Percentiles rank a stretch among this genome's conserved stretches.
Evolutionary conservation across 92 coral and sea anemone species (phyloP).

Genomic region (Chrysogorgia sp.): DNA sequence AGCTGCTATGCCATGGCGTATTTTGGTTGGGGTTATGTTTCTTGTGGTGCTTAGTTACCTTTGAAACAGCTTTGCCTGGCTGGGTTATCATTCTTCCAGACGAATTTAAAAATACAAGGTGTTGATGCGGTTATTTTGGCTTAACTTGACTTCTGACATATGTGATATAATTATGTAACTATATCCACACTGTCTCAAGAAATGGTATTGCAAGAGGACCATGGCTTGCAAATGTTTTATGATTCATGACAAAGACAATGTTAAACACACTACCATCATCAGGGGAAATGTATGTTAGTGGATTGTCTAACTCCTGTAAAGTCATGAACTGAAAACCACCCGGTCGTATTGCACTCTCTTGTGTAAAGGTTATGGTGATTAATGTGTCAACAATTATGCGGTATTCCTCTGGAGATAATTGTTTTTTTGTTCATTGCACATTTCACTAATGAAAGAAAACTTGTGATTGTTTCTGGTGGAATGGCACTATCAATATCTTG

Average conservation of each 20-base stretch:
- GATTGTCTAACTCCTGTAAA: too few species aligned
- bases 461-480: too few species aligned
- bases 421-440: constrained; percentile 11
- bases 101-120: constrained; percentile 38
- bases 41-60: too few species aligned
- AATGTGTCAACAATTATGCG: constrained; percentile 38
- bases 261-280: constrained; percentile 37
- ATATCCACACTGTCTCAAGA: too few species aligned
- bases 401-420: constrained; percentile 24
- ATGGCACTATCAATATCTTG: too few species aligned
- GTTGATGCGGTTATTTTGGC: constrained; percentile 27
- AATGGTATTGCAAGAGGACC: too few species aligned
- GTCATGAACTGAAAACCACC: constrained; percentile 46
- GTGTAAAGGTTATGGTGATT: constrained; percentile 24
- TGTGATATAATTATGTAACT: too few species aligned
- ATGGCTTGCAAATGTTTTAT: too few species aligned
- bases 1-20: too few species aligned
- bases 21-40: too few species aligned
- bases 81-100: too few species aligned
- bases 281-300: constrained; percentile 30
- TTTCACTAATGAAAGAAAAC: constrained; percentile 20
- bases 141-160: constrained; percentile 23
- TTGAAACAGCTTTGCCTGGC: too few species aligned
- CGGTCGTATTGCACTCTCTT: constrained; percentile 43
- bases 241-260: constrained; percentile 23